Percentiles rank a stretch among this genome's conserved stretches.
Evolutionary conservation across 1,140 invertebrate species (phyloP).

Genomic region (Magallana angulata): DNA sequence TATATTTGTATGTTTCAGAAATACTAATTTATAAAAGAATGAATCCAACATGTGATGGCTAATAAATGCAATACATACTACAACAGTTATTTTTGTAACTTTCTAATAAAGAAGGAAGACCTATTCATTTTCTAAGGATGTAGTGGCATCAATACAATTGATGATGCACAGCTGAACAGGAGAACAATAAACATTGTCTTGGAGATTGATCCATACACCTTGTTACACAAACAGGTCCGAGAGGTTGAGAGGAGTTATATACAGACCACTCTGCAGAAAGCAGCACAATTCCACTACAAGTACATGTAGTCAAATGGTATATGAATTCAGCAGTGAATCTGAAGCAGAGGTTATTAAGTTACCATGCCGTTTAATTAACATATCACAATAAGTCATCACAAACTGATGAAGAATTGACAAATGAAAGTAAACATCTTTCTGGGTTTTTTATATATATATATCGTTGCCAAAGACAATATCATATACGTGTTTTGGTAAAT

Average conservation of each 20-base stretch:
- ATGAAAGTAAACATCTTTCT: no score
- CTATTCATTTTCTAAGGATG: constrained; percentile 52
- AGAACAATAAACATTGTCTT: constrained; percentile 72
- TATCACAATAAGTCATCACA: no score
- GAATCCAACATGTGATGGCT: no score
- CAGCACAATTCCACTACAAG: background rate
- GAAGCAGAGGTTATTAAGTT: background rate
- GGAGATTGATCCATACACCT: constrained; percentile 67
- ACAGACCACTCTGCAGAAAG: background rate
- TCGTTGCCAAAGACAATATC: background rate
- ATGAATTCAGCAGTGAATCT: constrained; percentile 50
- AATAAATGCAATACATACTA: no score
- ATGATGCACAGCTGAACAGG: constrained; percentile 64
- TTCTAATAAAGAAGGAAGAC: background rate
- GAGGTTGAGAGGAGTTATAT: constrained; percentile 66
- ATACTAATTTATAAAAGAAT: no score
- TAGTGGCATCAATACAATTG: constrained; percentile 13
- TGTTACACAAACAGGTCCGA: constrained; percentile 64
- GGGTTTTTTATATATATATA: background rate
- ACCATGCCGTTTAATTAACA: no score
- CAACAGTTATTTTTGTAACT: no score
- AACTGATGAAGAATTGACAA: no score
- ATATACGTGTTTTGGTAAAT: background rate
- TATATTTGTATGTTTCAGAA: no score
- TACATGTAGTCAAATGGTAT: background rate